Conservation (phyloP, 2,797 vertebrate genomes). For the Aeoliscus strigatus region DNA sequence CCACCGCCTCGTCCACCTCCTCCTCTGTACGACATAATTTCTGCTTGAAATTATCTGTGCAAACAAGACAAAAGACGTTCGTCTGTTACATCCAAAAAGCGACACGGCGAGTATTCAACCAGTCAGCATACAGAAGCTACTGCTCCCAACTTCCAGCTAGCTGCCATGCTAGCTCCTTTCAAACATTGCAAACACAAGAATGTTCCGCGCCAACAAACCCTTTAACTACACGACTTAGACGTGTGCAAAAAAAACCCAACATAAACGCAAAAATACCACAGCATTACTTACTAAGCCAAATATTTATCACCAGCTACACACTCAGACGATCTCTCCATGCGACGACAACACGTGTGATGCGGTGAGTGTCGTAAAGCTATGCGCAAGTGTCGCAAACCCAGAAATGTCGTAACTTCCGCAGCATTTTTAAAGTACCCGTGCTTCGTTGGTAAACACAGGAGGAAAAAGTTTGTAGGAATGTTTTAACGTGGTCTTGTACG, state of each 20-base stretch:
- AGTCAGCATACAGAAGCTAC: background rate
- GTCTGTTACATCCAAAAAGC: background rate
- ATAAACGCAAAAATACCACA: background rate
- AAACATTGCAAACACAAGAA: no score
- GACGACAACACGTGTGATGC: slow-evolving; percentile 58
- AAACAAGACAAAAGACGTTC: background rate
- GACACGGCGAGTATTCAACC: background rate
- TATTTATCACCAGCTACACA: background rate
- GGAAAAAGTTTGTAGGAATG: no score
- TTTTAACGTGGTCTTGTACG: no score
- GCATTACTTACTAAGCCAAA: slow-evolving; percentile 16
- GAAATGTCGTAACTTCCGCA: slow-evolving; percentile 45
- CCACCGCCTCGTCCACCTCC: slow-evolving; percentile 64
- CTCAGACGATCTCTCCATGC: slow-evolving; percentile 19
- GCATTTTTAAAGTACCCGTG: no score
- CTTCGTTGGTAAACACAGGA: no score
- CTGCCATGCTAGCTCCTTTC: slow-evolving; percentile 19
- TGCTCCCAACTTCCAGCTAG: slow-evolving; percentile 11
- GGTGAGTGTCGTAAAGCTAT: slow-evolving; percentile 34
- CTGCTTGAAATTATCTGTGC: slow-evolving; percentile 1
- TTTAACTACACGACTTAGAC: no score
- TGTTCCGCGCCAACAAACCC: no score
- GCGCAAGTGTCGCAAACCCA: background rate
- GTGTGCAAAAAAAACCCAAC: fast-evolving
- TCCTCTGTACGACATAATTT: slow-evolving; percentile 82